A percentile compares a stretch with the other conserved stretches of the same genome.
Evolutionary conservation across 1,140 invertebrate genomes (phyloP).

Genomic region (Ceratina japonica): DNA sequence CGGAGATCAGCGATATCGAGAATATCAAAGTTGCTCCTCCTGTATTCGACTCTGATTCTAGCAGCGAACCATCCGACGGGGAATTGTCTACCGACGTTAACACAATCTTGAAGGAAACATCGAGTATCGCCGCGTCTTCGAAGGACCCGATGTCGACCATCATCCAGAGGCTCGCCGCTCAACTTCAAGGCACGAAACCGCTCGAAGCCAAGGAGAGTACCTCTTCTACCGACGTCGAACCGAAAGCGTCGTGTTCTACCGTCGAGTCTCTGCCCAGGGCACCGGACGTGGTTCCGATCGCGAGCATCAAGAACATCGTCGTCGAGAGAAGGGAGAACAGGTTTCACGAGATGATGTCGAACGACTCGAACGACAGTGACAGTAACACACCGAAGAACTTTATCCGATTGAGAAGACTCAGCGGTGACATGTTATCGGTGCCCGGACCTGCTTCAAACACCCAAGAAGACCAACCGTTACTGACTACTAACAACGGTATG

Average conservation of each 20-base stretch:
- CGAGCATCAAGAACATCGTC: conserved; percentile 11
- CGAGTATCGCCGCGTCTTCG: conserved; percentile 61
- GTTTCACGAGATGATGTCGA: neutral
- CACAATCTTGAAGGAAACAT: conserved; percentile 71
- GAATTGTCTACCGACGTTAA: conserved; percentile 71
- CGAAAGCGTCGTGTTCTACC: neutral
- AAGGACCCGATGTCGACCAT: conserved; percentile 74
- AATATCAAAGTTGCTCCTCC: conserved; percentile 1
- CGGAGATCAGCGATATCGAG: conserved; percentile 50
- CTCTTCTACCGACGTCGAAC: neutral
- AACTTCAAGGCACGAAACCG: conserved; percentile 70
- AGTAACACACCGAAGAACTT: conserved; percentile 62
- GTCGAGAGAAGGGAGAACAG: conserved; percentile 4
- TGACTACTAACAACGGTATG: conserved; percentile 7
- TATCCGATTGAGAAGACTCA: conserved; percentile 72
- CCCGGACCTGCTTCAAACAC: neutral
- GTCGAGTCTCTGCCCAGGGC: conserved; percentile 51
- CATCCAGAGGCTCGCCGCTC: conserved; percentile 74
- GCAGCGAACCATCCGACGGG: conserved; percentile 69
- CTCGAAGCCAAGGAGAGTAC: conserved; percentile 38
- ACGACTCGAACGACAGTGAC: neutral
- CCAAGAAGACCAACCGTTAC: neutral
- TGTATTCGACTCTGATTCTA: conserved; percentile 71
- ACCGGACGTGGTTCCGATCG: conserved; percentile 50
- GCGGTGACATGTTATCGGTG: conserved; percentile 73